phyloP scores from a whole-genome alignment of 2,797 vertebrate species.

The Graptemys geographica region DNA sequence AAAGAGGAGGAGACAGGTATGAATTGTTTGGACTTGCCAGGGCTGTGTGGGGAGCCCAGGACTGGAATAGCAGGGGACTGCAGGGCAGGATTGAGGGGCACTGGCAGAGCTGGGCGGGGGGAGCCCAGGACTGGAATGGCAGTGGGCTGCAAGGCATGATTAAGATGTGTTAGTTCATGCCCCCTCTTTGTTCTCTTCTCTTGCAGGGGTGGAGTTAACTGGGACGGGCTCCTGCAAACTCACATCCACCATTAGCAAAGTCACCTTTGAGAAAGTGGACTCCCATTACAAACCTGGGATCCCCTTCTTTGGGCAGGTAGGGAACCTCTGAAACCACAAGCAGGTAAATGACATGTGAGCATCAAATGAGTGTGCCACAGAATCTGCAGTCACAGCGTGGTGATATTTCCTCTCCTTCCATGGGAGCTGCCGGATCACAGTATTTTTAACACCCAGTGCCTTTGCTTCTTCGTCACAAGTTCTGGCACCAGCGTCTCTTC shows the following conservation, averaged over 20 bases:
- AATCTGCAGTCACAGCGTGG: neutral
- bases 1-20: conserved; percentile 82
- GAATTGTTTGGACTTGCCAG: neutral
- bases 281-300: conserved; percentile 76
- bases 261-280: conserved; percentile 73
- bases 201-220: conserved; percentile 73
- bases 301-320: conserved; percentile 79
- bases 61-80: neutral
- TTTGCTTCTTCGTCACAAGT: neutral
- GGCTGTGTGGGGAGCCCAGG: neutral
- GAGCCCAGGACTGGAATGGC: neutral
- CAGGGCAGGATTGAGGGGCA: neutral
- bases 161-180: neutral
- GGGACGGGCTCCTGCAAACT: conserved; percentile 69
- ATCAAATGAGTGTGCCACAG: neutral
- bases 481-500: neutral
- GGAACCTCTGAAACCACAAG: conserved; percentile 3
- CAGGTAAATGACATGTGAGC: neutral
- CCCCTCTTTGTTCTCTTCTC: neutral
- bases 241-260: conserved; percentile 67
- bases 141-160: neutral
- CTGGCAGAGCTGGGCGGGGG: neutral
- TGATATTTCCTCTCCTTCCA: accelerated
- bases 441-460: neutral
- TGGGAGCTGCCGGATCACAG: neutral